Base-by-base conservation (phyloP, 2,113 vertebrate species). In the Butorides virescens region DNA sequence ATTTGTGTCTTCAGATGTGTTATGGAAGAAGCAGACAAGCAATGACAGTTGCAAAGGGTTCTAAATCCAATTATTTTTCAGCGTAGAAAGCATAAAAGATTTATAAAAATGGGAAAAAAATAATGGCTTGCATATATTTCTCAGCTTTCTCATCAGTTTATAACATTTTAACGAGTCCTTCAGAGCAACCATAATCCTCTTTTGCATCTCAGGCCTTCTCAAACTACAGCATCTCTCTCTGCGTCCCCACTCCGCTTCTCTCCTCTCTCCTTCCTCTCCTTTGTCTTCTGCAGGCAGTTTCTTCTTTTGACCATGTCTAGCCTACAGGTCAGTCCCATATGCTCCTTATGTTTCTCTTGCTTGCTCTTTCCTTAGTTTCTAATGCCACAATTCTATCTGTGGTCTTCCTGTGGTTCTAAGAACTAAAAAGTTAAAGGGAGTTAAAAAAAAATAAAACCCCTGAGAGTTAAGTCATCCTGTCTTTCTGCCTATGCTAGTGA, bases 281-380 rank as follows among this genome's bases (percentile, higher is more conserved):
- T 87, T 86, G 32, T 72, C 52, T 86, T 92, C 66, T 76, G 63
- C 68, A 88, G 74, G 71, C 1, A 8, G 27, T 75, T 92, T 76
- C 82, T 82, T 94, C 79, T 92, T 73, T 86, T 74, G 79, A 86
- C 72, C 47, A 52, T 7, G 36, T 79, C 53, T 92, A 90, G 61
- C 61, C 70, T 65, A 72, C 52, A 88, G 49, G 72, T 83, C 55
- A 49, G 71, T 88, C 42, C 79, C 50, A 58, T 76, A 49, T 46
- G 46, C 52, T 90, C 15, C 36, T 90, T 83, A 50, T 46, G 13
- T 82, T 93, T 86, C 37, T 93, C 36, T 90, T 88, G 34, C 58
- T 93, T 92, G 49, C 49, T 93, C 36, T 91, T 88, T 66, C 67
- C 72, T 88, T 73, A 55, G 29, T 80, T 95, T 70, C 72, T 89